Base-by-base conservation (phyloP, 2,888 invertebrate genomes). In the Lottia scabra region DNA sequence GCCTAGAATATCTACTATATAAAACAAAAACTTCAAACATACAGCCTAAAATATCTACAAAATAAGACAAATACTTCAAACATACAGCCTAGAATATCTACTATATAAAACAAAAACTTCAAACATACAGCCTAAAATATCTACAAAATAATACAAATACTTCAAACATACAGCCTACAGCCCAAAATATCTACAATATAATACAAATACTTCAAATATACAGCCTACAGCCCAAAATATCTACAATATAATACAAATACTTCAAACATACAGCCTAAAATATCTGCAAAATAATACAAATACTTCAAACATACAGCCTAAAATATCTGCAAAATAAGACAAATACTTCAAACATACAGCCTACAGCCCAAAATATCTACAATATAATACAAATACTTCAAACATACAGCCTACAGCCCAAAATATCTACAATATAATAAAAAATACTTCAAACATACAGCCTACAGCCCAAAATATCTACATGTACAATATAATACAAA, bases 351-450 rank as follows among this genome's bases (percentile, higher is more conserved):
- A 23, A n/a, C 16, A 69, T 43, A 68, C 23, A 48, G 38, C 38
- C 8, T 16, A 76, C n/a, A 5, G 88, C 87, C 89, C 89, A 89
- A 68, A 81, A 84, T 26, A 87, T 75, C 88, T 89, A 80, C 5
- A 83, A 68, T 13, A 70, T 8, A 38, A 23, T 23, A 43, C n/a
- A 38, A 56, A 15, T n/a, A 15, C 15, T 16, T 65, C 38, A 44
- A 23, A 38, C 8, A 38, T 38, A 38, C 38, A 38, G 38, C 38
- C n/a, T 56, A 13, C 44, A 68, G 16, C 44, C 46, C 64, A 38
- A 70, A 5, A 65, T 10, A 70, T 26, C 46, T 30, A 65, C 48
- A 43, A 15, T 43, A 23, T 23, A 8, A 27, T 23, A 26, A 6
- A 16, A 19, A 27, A 19, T 5, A 13, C 23, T 23, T n/a, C 48